These are phyloP conservation scores for Acronicta aceris DNA, from an alignment of 2,888 invertebrate species.

Conservation along the genomic window DNA sequence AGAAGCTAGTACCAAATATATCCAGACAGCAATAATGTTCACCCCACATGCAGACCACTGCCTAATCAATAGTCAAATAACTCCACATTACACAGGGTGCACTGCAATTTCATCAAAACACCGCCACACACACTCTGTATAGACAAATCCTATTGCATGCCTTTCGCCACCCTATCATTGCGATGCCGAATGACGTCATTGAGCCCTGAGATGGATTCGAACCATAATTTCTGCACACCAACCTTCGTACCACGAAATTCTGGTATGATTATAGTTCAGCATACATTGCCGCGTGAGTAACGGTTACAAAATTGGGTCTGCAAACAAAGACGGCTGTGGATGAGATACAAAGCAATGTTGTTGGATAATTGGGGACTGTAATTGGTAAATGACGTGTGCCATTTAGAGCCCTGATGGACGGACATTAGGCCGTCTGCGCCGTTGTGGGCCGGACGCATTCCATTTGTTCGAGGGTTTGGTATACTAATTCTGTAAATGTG, in stretches of 20 bases:
- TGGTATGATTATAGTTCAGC: constrained; percentile 6
- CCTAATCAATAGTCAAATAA: constrained; percentile 69
- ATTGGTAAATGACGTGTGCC: constrained; percentile 86
- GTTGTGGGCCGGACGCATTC: constrained; percentile 77
- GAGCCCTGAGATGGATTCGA: constrained; percentile 85
- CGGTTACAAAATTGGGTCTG: not conserved
- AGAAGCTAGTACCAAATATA: no score
- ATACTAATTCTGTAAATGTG: constrained; percentile 84
- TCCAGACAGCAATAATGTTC: constrained; percentile 42
- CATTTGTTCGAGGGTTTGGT: constrained; percentile 81
- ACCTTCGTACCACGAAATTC: constrained; percentile 58
- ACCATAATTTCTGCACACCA: constrained; percentile 85
- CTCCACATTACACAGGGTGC: constrained; percentile 61
- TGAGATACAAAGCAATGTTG: not conserved
- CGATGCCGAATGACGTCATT: constrained; percentile 86
- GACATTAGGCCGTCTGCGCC: constrained; percentile 86
- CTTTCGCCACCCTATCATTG: constrained; percentile 85
- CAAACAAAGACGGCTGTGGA: constrained; percentile 61
- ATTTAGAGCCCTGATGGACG: constrained; percentile 86
- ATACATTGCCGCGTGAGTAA: constrained; percentile 61
- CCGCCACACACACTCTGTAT: constrained; percentile 59
- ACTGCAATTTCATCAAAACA: constrained; percentile 65
- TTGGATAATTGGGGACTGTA: constrained; percentile 56
- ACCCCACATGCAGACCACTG: constrained; percentile 40
- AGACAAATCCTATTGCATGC: constrained; percentile 73